Percentiles rank a stretch among this genome's conserved stretches.
Conservation (phyloP, 2,797 vertebrate species). For the Halcyon badia region DNA sequence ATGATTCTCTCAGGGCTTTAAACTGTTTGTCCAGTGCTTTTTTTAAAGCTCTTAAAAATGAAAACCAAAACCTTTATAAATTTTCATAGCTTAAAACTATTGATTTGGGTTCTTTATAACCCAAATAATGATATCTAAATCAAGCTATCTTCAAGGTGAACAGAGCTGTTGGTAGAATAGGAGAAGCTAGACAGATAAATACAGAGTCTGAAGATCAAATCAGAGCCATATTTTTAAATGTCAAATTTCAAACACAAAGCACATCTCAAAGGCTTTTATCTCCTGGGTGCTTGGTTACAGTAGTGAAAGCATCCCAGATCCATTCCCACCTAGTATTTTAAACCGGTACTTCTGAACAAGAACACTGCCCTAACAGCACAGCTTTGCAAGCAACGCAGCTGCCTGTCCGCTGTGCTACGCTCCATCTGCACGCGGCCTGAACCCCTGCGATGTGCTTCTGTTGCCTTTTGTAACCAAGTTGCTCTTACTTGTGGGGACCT, state of each 20-base stretch:
- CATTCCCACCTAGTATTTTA: background rate
- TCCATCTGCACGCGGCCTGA: background rate
- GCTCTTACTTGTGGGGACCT: background rate
- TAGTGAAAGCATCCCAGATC: background rate
- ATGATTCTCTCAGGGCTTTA: background rate
- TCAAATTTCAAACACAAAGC: no score
- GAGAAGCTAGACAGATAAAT: slow-evolving; percentile 32
- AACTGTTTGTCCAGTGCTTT: background rate
- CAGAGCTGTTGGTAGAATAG: background rate
- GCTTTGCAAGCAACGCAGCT: background rate
- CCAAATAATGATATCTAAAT: background rate
- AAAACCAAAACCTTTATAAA: background rate
- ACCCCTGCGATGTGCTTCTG: background rate
- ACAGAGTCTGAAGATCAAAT: slow-evolving; percentile 43
- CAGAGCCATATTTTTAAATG: background rate
- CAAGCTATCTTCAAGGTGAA: background rate
- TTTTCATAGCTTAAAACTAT: background rate
- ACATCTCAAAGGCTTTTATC: slow-evolving; percentile 31
- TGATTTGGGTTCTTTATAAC: background rate
- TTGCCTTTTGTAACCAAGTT: background rate
- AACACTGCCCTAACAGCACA: background rate
- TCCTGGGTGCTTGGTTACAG: background rate
- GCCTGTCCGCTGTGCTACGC: accelerated
- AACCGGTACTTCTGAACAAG: background rate
- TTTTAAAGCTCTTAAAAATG: background rate